A percentile compares a stretch with the other conserved stretches of the same genome.
phyloP scores from a whole-genome alignment of 2,888 invertebrate species.

The Drosophila paranaensis region DNA sequence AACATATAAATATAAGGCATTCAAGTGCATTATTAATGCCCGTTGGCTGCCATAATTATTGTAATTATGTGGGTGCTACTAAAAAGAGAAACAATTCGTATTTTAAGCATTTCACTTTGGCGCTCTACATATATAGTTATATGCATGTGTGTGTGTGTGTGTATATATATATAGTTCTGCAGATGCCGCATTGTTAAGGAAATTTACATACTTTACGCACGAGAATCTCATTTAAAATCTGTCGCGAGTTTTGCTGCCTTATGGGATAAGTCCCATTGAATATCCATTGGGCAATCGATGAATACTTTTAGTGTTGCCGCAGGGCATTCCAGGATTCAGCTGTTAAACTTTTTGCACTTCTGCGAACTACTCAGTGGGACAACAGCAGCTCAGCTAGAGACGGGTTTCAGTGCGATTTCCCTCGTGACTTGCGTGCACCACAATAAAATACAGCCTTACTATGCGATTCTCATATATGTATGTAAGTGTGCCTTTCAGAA shows the following conservation, averaged over 20 bases:
- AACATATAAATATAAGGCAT: constrained; percentile 2
- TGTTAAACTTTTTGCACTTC: constrained; percentile 59
- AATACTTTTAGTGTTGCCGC: constrained; percentile 57
- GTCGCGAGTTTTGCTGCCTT: constrained; percentile 49
- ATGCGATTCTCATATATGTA: not conserved
- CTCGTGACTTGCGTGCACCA: not conserved
- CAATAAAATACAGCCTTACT: not conserved
- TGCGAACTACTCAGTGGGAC: constrained; percentile 48
- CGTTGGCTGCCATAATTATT: constrained; percentile 15
- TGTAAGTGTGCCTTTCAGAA: not conserved
- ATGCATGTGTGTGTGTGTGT: not conserved
- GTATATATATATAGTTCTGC: not conserved
- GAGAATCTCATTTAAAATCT: constrained; percentile 25
- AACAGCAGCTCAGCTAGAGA: constrained; percentile 28
- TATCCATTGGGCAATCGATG: constrained; percentile 57
- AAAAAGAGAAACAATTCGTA: not conserved
- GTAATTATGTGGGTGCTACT: constrained; percentile 13
- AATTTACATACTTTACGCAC: not conserved
- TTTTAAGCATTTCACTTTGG: not conserved
- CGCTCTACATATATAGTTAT: not conserved
- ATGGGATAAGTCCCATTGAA: constrained; percentile 61
- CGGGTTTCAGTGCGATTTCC: not conserved
- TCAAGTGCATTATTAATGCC: constrained; percentile 33
- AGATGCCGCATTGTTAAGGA: constrained; percentile 4
- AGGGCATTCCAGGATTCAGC: constrained; percentile 59